Conservation (phyloP, 2,113 vertebrate genomes). For the Gadus macrocephalus region DNA sequence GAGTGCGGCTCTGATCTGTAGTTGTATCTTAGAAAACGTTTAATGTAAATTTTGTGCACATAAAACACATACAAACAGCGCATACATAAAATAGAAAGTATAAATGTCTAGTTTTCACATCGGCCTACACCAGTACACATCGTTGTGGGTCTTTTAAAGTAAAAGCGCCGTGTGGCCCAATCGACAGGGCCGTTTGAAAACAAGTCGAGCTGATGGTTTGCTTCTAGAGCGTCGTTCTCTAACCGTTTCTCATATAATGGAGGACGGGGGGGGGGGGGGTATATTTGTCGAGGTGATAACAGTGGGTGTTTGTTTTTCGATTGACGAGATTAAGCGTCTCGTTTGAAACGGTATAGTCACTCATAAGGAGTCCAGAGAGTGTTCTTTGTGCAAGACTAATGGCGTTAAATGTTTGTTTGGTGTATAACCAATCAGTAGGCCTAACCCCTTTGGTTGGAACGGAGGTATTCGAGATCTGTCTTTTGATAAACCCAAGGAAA, state of each 20-base stretch:
- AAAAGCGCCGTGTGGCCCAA: constrained; percentile 44
- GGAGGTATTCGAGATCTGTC: constrained; percentile 21
- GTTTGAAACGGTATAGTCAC: background rate
- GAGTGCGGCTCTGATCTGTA: constrained; percentile 23
- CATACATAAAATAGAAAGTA: constrained; percentile 67
- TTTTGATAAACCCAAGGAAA: constrained; percentile 27
- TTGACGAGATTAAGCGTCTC: no score
- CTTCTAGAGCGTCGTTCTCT: constrained; percentile 6
- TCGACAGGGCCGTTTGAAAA: constrained; percentile 47
- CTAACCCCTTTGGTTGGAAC: constrained; percentile 27
- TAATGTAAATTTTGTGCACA: constrained; percentile 69
- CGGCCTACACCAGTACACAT: constrained; percentile 61
- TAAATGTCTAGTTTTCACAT: constrained; percentile 62
- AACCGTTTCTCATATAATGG: constrained; percentile 20
- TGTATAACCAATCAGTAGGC: constrained; percentile 40
- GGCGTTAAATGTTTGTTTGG: background rate
- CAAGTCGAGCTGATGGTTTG: constrained; percentile 42
- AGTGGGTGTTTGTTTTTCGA: constrained; percentile 26
- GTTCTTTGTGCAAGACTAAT: constrained; percentile 52
- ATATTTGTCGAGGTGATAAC: constrained; percentile 38
- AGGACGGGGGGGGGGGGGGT: background rate
- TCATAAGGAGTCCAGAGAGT: constrained; percentile 35
- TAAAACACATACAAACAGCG: constrained; percentile 69
- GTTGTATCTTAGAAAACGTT: constrained; percentile 68
- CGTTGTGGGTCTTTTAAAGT: constrained; percentile 37